Conservation (phyloP, 2,888 invertebrate genomes). For the Scaptodrosophila latifasciaeformis region DNA sequence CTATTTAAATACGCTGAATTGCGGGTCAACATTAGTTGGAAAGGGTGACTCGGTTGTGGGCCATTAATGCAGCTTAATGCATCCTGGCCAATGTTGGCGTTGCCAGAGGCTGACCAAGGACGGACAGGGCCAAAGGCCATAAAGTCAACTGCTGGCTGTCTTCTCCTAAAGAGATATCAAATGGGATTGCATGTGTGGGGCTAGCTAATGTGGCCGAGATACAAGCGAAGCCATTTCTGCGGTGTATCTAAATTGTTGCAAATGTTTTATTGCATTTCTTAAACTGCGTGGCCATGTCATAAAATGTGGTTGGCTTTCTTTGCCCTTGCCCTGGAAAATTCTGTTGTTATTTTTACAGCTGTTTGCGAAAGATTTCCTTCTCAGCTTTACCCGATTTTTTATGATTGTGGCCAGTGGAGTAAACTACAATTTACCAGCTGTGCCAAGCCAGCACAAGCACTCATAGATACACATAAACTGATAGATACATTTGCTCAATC, state of each 20-base stretch:
- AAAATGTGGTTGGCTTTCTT: slow-evolving; percentile 3
- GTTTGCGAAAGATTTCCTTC: neutral
- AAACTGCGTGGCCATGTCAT: slow-evolving; percentile 22
- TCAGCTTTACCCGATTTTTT: slow-evolving; percentile 31
- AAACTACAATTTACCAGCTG: slow-evolving; percentile 16
- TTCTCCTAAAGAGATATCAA: slow-evolving; percentile 43
- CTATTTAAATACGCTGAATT: neutral
- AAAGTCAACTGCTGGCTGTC: slow-evolving; percentile 48
- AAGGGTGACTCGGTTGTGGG: slow-evolving; percentile 30
- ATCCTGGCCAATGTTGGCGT: slow-evolving; percentile 26
- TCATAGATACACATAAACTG: neutral
- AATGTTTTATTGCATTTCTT: slow-evolving; percentile 63
- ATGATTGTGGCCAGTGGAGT: slow-evolving; percentile 42
- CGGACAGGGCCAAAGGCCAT: no score
- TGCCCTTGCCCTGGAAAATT: no score
- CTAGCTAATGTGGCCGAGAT: slow-evolving; percentile 18
- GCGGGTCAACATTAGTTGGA: slow-evolving; percentile 20
- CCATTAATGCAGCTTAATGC: slow-evolving; percentile 60
- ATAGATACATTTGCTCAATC: no score
- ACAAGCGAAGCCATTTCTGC: no score
- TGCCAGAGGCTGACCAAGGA: no score
- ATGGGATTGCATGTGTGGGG: slow-evolving; percentile 33
- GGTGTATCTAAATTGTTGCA: slow-evolving; percentile 65
- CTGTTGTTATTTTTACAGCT: neutral
- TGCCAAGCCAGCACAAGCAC: slow-evolving; percentile 9